Base-by-base conservation (phyloP, 2,888 invertebrate genomes). In the Pseudeuparius sepicola region DNA sequence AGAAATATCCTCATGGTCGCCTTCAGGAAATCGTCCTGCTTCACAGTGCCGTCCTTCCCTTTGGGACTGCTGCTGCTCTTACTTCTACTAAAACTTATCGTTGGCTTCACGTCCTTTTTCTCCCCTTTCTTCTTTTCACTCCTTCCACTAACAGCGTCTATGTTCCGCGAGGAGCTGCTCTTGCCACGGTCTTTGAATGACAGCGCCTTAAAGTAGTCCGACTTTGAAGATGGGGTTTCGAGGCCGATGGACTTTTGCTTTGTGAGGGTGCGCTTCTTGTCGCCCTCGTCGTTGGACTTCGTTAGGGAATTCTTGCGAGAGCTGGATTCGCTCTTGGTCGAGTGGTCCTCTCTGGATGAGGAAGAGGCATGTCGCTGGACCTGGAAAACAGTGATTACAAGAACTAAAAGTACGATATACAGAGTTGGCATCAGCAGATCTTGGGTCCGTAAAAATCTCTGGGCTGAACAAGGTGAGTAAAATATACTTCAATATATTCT, bases 1-100 rank as follows among this genome's bases (percentile, higher is more conserved):
- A 79, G 63, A 56, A 79, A 79, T 51, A 79, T 78, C 61, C 77
- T 70, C 78, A 79, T 79, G 42, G 79, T 77, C 34, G 78, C 78
- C 48, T 75, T 73, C 41, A 78, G 64, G 54, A 79, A 78, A 56
- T 78, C 78, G 55, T 78, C 78, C 36, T 74, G 69, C 50, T 71
- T 73, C 42, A 59, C 50, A 27, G 51, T 49, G 14, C 50, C 50
- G 36, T 53, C 53, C 39, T 45, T 48, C 31, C 43, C 24, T 32
- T 47, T 43, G 39, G 40, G 25, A 38, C 41, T 37, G 36, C 43
- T 47, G 42, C 43, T 41, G 39, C 46, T 49, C 34, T 47, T 53
- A 42, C 43, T 49, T 42, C 47, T 53, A 50, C 51, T 56, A 51
- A 52, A 49, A 44, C 51, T 55, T 46, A 52, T 44, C 42, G 47